Evolutionary conservation across 2,797 vertebrate genomes (phyloP).

Genomic region (Hoplostethus atlanticus): DNA sequence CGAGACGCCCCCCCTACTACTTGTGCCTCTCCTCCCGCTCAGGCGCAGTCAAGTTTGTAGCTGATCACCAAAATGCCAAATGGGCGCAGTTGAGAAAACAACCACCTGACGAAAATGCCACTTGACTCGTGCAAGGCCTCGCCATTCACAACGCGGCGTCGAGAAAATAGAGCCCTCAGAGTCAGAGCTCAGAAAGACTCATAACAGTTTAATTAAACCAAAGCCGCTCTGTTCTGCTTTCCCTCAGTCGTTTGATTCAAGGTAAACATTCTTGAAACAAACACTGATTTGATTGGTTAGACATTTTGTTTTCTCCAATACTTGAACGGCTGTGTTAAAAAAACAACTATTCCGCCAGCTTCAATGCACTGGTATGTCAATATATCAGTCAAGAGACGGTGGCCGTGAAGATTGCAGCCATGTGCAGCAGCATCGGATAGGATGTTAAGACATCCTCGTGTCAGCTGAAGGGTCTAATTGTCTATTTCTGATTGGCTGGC

Average conservation of each 20-base stretch:
- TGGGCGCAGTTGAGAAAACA: too few species aligned
- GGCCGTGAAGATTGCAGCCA: not conserved
- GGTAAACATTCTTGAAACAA: conserved; percentile 30
- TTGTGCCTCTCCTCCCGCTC: too few species aligned
- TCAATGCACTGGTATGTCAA: not conserved
- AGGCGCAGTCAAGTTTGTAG: too few species aligned
- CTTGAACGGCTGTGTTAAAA: not conserved
- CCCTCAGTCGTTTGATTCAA: conserved; percentile 30
- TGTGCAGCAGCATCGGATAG: not conserved
- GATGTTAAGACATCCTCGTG: not conserved
- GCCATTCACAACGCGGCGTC: too few species aligned
- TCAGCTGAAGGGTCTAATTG: not conserved
- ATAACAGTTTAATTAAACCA: conserved; percentile 59
- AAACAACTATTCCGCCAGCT: not conserved
- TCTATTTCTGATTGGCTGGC: conserved; percentile 19
- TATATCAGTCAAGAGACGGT: not conserved
- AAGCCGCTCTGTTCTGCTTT: conserved; percentile 43
- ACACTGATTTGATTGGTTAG: not conserved
- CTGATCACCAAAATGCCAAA: too few species aligned
- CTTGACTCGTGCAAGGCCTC: too few species aligned
- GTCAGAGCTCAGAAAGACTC: conserved; percentile 40
- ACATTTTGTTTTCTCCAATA: not conserved
- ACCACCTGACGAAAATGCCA: too few species aligned
- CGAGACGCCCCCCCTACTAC: too few species aligned
- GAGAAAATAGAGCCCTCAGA: too few species aligned